Conservation (phyloP, 2,888 invertebrate genomes). For the Galeopsomyia nigrocyanea region DNA sequence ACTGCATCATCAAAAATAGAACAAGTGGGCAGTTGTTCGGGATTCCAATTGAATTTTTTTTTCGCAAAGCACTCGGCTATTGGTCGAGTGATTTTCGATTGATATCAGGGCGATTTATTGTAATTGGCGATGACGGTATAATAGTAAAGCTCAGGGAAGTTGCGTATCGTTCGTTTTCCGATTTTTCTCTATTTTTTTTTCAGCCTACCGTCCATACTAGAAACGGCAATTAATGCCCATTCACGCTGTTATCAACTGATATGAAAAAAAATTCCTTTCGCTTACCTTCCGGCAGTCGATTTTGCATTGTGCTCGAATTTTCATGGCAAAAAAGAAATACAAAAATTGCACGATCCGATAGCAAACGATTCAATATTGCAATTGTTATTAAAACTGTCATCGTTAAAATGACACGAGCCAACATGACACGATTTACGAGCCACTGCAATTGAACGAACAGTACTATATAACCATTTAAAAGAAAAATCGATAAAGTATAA, state of each 20-base stretch:
- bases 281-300: neutral
- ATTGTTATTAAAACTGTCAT: neutral
- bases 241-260: slow-evolving; percentile 14
- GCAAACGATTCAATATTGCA: neutral
- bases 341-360: no score
- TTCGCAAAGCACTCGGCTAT: slow-evolving; percentile 18
- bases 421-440: neutral
- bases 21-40: no score
- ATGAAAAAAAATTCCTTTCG: slow-evolving; percentile 16
- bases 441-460: no score
- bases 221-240: slow-evolving; percentile 32
- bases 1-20: no score
- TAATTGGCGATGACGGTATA: slow-evolving; percentile 25
- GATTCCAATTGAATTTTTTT: slow-evolving; percentile 23
- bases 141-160: slow-evolving; percentile 19
- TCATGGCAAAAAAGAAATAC: neutral
- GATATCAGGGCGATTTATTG: slow-evolving; percentile 23
- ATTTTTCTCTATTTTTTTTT: slow-evolving; percentile 9
- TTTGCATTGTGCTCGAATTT: slow-evolving; percentile 5
- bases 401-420: neutral
- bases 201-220: neutral
- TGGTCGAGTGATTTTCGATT: slow-evolving; percentile 34
- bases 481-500: no score
- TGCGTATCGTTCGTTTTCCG: slow-evolving; percentile 27
- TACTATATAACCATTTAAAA: no score